phyloP scores from a whole-genome alignment of 2,888 invertebrate species.

The Calliopum simillimum region DNA sequence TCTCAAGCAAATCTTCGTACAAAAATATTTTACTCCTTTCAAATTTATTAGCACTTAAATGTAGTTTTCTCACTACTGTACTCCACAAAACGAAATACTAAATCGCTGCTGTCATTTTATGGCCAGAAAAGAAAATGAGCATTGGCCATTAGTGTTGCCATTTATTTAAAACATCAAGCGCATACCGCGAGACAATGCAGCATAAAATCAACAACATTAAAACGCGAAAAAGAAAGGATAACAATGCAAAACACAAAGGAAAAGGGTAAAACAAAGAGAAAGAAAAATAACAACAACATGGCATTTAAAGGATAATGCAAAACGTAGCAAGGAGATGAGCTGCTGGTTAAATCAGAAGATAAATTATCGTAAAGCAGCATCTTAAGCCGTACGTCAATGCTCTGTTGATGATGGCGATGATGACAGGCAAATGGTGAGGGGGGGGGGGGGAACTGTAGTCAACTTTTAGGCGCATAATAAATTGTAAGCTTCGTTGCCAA shows the following conservation, averaged over 20 bases:
- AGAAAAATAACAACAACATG: conserved; percentile 4
- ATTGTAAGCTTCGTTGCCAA: conserved; percentile 14
- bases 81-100: neutral
- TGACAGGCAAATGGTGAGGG: conserved; percentile 1
- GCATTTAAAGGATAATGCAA: neutral
- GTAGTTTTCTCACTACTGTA: neutral
- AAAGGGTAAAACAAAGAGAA: no score
- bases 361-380: conserved; percentile 47
- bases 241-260: neutral
- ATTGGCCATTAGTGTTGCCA: conserved; percentile 9
- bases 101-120: conserved; percentile 14
- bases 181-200: neutral
- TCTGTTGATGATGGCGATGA: conserved; percentile 19
- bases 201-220: neutral
- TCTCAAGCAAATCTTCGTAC: no score
- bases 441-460: conserved; percentile 7
- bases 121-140: conserved; percentile 17
- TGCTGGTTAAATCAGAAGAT: conserved; percentile 42
- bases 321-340: conserved; percentile 36
- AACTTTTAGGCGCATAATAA: conserved; percentile 36
- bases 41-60: neutral
- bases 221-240: neutral
- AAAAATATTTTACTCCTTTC: no score
- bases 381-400: conserved; percentile 39
- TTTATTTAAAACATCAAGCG: neutral